Conservation (phyloP, 92 coral and sea anemone genomes). For the Micromussa lordhowensis region DNA sequence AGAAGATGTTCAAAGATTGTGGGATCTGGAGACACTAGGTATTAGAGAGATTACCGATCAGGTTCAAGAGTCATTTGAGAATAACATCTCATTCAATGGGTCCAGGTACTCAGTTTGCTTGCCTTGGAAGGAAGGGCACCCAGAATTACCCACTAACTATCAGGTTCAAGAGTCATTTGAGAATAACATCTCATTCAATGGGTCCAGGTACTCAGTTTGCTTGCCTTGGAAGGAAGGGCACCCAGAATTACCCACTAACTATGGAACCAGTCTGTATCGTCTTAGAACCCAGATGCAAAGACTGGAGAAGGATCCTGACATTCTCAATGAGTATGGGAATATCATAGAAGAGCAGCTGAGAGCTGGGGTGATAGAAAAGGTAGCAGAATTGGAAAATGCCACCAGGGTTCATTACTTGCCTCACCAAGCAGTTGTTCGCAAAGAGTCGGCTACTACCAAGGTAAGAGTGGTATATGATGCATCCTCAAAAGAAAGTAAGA, state of each 20-base stretch:
- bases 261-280: no score
- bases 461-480: conserved; percentile 65
- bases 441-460: conserved; percentile 58
- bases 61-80: conserved; percentile 36
- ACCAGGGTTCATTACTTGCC: conserved; percentile 56
- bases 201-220: conserved; percentile 22
- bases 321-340: conserved; percentile 26
- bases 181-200: no score
- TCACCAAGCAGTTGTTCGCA: conserved; percentile 60
- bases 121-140: conserved; percentile 14
- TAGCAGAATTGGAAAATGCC: not conserved
- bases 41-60: conserved; percentile 33
- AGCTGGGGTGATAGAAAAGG: conserved; percentile 36
- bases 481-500: conserved; percentile 24
- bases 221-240: conserved; percentile 19
- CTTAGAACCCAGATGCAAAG: no score
- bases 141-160: no score
- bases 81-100: no score
- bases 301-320: not conserved
- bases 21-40: conserved; percentile 68
- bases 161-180: conserved; percentile 26
- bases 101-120: conserved; percentile 24
- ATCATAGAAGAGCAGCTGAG: conserved; percentile 43
- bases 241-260: no score
- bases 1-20: conserved; percentile 34